Conservation (phyloP, 2,113 vertebrate species). For the Mormyrus iriodes region DNA sequence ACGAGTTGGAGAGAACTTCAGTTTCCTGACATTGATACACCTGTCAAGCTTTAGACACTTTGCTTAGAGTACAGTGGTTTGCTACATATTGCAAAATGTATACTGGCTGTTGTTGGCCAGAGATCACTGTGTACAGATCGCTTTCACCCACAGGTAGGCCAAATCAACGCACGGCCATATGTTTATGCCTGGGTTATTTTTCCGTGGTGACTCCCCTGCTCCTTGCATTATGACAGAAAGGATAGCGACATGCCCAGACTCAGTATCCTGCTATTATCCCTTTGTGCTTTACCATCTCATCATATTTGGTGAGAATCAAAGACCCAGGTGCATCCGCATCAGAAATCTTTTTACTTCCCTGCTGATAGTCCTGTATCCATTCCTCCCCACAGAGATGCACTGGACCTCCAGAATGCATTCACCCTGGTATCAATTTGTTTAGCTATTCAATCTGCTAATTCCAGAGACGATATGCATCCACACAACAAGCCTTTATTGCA, state of each 20-base stretch:
- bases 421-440: slow-evolving; percentile 14
- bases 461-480: slow-evolving; percentile 42
- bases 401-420: background rate
- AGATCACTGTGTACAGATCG: background rate
- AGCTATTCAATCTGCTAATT: slow-evolving; percentile 38
- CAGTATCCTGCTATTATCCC: background rate
- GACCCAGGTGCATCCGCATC: background rate
- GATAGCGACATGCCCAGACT: background rate
- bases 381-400: background rate
- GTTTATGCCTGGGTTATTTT: background rate
- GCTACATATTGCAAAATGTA: background rate
- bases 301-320: background rate
- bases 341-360: background rate
- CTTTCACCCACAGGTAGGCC: background rate
- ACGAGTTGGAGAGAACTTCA: background rate
- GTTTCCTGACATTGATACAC: background rate
- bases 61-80: background rate
- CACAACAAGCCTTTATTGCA: slow-evolving; percentile 35
- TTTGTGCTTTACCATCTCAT: background rate
- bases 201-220: background rate
- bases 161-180: background rate
- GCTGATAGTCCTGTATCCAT: background rate
- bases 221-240: background rate
- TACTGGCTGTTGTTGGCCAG: background rate
- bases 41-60: background rate